Evolutionary conservation across 2,113 vertebrate genomes (phyloP), one percentile per base, ranked within the genome.

Genomic region (Colinus virginianus): DNA sequence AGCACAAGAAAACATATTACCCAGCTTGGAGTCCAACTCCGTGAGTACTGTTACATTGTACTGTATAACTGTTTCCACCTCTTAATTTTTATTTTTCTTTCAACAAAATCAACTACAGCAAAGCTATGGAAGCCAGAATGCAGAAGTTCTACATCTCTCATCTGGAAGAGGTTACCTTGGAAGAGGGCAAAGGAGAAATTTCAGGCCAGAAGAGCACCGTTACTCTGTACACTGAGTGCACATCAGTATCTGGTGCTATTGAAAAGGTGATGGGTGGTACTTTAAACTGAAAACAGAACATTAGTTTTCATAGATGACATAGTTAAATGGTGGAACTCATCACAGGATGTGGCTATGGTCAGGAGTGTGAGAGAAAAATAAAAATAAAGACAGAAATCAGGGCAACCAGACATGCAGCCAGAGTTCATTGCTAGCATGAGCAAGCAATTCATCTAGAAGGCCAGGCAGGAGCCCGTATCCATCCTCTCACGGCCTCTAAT

Each of bases 301-400:
- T 74, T 71, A 13, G 14, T 26, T 45, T 58, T 91, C 53, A 13
- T 32, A 30, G 32, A 42, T 72, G 46, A 61, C 72, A 67, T 36
- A 53, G 72, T 86, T 92, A 78, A 89, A 83, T 66, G 78, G 72
- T 8, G 74, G 64, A 85, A 71, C n/a, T 66, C 32, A 6, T 58
- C 45, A 91, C 91, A 96, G 94, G 93, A 94, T 93, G 93, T 96
- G 95, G 82, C 82, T 95, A 85, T 78, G 79, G 93, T 80, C 89
- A 96, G 93, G 89, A 88, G 72, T 1, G 1, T 86, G 72, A 91
- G 87, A 80, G 61, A 61, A 90, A 78, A 75, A 59, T 30, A 30
- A 87, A 74, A 56, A 56, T 32, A 56, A 56, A 56, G 32, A 32
- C 53, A 40, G 49, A 61, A 85, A 88, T 61, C 28, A 76, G 85